Evolutionary conservation across 2,797 vertebrate genomes (phyloP).

Genomic region (Hypotaenidia okinawae): DNA sequence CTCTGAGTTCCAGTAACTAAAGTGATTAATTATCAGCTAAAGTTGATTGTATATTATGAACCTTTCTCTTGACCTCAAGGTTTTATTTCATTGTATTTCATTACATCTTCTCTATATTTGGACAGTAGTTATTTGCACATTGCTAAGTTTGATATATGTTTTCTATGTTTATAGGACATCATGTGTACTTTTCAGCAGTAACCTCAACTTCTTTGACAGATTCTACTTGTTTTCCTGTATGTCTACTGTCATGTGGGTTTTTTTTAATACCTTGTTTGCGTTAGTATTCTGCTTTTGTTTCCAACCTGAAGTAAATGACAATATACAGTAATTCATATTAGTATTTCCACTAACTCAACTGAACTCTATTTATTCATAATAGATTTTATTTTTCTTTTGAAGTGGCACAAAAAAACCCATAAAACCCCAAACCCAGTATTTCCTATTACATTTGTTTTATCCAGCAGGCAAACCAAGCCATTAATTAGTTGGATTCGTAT

Average conservation of each 20-base stretch:
- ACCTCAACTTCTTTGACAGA: constrained; percentile 4
- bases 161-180: not conserved
- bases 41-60: not conserved
- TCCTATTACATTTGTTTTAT: constrained; percentile 16
- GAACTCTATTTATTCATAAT: not conserved
- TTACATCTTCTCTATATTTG: not conserved
- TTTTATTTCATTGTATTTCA: not conserved
- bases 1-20: not conserved
- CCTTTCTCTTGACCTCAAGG: not conserved
- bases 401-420: not conserved
- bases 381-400: not conserved
- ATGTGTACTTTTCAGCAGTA: constrained; percentile 3
- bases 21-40: not conserved
- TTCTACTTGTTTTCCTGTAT: not conserved
- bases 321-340: not conserved
- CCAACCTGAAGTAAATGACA: not conserved
- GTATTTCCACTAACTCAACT: constrained; percentile 28
- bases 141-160: not conserved
- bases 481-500: constrained; percentile 61
- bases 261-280: not conserved
- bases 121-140: not conserved
- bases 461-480: constrained; percentile 33
- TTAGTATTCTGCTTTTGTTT: not conserved
- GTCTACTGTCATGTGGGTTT: not conserved
- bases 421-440: constrained; percentile 12